A percentile compares a stretch with the other conserved stretches of the same genome.
Evolutionary conservation across 2,888 invertebrate species (phyloP).

Genomic region (Tribolium freemani): DNA sequence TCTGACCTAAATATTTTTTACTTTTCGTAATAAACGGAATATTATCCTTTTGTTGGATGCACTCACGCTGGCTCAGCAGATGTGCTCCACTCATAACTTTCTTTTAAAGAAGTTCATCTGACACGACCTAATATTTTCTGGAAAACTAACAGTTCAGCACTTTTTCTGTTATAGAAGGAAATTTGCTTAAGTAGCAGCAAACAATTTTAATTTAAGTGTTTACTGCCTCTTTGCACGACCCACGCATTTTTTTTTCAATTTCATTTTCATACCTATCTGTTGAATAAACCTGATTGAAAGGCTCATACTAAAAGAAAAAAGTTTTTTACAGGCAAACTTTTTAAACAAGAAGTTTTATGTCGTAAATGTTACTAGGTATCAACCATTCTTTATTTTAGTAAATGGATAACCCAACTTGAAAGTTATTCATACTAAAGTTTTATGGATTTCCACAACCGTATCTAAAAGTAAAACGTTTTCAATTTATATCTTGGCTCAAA

Average conservation of each 20-base stretch:
- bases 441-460: conserved; percentile 2
- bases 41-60: conserved; percentile 60
- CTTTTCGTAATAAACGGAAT: conserved; percentile 58
- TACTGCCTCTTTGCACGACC: background rate
- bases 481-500: too few species aligned
- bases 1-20: conserved; percentile 50
- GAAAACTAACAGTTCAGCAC: conserved; percentile 57
- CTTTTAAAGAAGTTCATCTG: conserved; percentile 62
- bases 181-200: conserved; percentile 7
- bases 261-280: background rate
- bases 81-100: conserved; percentile 61
- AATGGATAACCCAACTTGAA: background rate
- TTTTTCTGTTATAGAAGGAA: conserved; percentile 47
- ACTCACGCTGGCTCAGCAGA: conserved; percentile 62
- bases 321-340: conserved; percentile 11
- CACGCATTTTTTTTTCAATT: too few species aligned
- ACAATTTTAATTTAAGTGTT: conserved; percentile 20
- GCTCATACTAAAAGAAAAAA: conserved; percentile 1
- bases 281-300: conserved; percentile 12
- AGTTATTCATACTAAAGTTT: background rate
- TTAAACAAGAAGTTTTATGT: conserved; percentile 7
- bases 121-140: conserved; percentile 58
- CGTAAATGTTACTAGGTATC: conserved; percentile 13
- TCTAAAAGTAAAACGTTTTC: background rate
- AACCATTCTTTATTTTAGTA: conserved; percentile 1